phyloP scores from a whole-genome alignment of 2,888 invertebrate species.

The Eristalis pertinax region DNA sequence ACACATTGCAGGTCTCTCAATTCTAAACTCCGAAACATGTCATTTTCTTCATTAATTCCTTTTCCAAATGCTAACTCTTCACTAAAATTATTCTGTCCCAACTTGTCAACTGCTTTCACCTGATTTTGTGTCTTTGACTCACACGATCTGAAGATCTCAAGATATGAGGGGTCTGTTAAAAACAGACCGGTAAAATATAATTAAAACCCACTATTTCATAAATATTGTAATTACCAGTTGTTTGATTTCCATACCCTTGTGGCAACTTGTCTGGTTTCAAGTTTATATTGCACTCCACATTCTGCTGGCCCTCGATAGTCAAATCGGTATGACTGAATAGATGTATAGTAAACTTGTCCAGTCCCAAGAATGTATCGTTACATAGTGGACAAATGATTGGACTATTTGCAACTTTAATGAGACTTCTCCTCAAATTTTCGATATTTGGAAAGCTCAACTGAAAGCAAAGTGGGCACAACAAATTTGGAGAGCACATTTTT shows the following conservation, averaged over 20 bases:
- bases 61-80: neutral
- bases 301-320: constrained; percentile 14
- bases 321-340: constrained; percentile 87
- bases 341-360: constrained; percentile 92
- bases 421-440: constrained; percentile 86
- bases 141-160: neutral
- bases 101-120: neutral
- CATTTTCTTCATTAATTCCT: neutral
- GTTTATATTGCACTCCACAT: neutral
- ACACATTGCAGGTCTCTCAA: neutral
- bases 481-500: constrained; percentile 83
- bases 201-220: neutral
- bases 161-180: neutral
- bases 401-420: constrained; percentile 89
- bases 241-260: neutral
- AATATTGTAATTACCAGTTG: neutral
- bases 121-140: neutral
- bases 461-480: constrained; percentile 90
- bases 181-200: neutral
- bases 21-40: neutral
- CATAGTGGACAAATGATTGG: constrained; percentile 90
- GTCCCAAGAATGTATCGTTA: constrained; percentile 87
- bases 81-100: neutral
- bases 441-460: constrained; percentile 88
- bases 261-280: constrained; percentile 18